Percentiles rank a stretch among this genome's conserved stretches.
Evolutionary conservation across 1,140 invertebrate species (phyloP).

Genomic region (Drosophila teissieri): DNA sequence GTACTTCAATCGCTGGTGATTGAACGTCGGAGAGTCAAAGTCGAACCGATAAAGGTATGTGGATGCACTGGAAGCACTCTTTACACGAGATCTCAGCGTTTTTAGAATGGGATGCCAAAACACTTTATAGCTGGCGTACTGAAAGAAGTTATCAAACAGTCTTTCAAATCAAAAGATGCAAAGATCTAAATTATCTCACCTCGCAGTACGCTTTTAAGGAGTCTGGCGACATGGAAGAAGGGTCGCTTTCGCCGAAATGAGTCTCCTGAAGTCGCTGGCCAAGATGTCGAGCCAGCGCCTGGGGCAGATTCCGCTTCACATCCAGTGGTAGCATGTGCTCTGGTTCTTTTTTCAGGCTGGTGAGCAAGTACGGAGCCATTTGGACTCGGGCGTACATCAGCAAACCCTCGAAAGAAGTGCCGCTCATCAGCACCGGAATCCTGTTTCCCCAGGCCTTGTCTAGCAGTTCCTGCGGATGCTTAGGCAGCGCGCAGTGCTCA

Average conservation of each 20-base stretch:
- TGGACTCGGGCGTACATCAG: constrained; percentile 65
- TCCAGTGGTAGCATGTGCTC: constrained; percentile 63
- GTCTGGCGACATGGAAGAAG: constrained; percentile 37
- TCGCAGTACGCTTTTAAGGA: constrained; percentile 65
- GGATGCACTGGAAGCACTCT: constrained; percentile 47
- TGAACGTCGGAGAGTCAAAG: constrained; percentile 76
- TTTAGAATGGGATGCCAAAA: constrained; percentile 84
- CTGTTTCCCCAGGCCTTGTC: constrained; percentile 74
- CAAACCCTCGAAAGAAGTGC: constrained; percentile 78
- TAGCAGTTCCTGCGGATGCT: constrained; percentile 56
- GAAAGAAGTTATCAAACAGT: not conserved
- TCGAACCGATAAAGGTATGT: constrained; percentile 85
- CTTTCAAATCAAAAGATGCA: not conserved
- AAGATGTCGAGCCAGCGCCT: constrained; percentile 29
- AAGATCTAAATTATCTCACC: constrained; percentile 24
- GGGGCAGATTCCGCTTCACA: constrained; percentile 55
- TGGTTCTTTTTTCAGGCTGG: constrained; percentile 55
- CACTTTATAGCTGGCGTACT: constrained; percentile 82
- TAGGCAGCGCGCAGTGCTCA: constrained; percentile 55
- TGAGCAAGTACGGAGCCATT: constrained; percentile 58
- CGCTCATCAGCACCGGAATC: constrained; percentile 85
- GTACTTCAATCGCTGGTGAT: constrained; percentile 74
- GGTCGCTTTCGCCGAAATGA: constrained; percentile 56
- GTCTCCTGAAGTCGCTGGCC: constrained; percentile 49
- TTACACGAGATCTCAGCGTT: constrained; percentile 46